Percentiles rank a stretch among this genome's conserved stretches.
Evolutionary conservation across 2,888 invertebrate genomes (phyloP).

Genomic region (Cosmia pyralina): DNA sequence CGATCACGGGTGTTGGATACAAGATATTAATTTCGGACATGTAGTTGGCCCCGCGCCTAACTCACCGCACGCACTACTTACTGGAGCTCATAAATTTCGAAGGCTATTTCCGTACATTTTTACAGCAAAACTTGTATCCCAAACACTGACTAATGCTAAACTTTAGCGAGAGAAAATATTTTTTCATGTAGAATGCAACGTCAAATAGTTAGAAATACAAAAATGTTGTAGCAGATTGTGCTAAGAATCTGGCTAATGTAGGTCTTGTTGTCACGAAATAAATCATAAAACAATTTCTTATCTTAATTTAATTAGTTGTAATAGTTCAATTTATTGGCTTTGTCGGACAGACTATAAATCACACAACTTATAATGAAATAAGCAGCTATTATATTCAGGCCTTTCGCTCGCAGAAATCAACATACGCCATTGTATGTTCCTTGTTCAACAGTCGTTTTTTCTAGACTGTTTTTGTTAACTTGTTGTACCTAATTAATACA

Average conservation of each 20-base stretch:
- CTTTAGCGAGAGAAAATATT: slow-evolving; percentile 24
- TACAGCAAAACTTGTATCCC: slow-evolving; percentile 66
- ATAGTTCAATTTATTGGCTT: slow-evolving; percentile 56
- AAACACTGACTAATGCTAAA: slow-evolving; percentile 59
- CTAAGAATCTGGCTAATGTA: slow-evolving; percentile 31
- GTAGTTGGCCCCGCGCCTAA: slow-evolving; percentile 84
- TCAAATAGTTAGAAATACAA: slow-evolving; percentile 14
- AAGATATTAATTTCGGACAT: slow-evolving; percentile 80
- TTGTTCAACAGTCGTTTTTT: slow-evolving; percentile 38
- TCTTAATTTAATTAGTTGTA: slow-evolving; percentile 62
- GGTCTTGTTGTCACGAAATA: slow-evolving; percentile 35
- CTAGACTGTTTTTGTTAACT: slow-evolving; percentile 33
- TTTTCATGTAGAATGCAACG: slow-evolving; percentile 8
- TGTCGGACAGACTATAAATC: slow-evolving; percentile 48
- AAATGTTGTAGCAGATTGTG: slow-evolving; percentile 12
- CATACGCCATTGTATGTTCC: slow-evolving; percentile 20
- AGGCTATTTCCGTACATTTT: slow-evolving; percentile 80
- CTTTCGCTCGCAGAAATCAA: slow-evolving; percentile 46
- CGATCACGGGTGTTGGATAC: slow-evolving; percentile 74
- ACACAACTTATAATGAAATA: slow-evolving; percentile 30
- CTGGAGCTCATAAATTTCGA: slow-evolving; percentile 79
- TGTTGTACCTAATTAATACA: slow-evolving; percentile 45
- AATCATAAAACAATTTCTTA: slow-evolving; percentile 45
- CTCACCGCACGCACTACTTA: slow-evolving; percentile 78
- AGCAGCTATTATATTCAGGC: slow-evolving; percentile 30